Conservation (phyloP, 1,140 invertebrate genomes). For the Drosophila bocki region DNA sequence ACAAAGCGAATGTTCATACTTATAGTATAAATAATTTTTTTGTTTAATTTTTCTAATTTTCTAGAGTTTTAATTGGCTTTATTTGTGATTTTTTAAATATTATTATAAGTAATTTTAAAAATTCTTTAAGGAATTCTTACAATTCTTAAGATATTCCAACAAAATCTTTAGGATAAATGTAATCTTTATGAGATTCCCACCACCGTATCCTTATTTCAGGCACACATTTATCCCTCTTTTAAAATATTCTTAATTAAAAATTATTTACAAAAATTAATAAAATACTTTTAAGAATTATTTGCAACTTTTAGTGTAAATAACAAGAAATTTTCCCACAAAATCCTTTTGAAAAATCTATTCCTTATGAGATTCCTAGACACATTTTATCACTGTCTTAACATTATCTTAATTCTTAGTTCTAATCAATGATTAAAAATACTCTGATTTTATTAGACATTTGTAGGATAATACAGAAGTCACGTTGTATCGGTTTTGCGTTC, state of each 20-base stretch:
- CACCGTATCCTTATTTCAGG: too few relatives aligned
- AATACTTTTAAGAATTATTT: too few relatives aligned
- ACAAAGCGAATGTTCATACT: background rate
- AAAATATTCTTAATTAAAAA: background rate
- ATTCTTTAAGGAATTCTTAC: background rate
- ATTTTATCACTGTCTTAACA: too few relatives aligned
- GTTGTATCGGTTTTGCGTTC: conserved; percentile 21
- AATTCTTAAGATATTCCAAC: background rate
- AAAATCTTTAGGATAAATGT: too few relatives aligned
- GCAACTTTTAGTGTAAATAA: too few relatives aligned
- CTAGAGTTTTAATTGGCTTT: background rate
- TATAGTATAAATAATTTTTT: background rate
- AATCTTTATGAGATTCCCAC: too few relatives aligned
- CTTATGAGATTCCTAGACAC: too few relatives aligned
- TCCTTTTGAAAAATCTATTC: too few relatives aligned
- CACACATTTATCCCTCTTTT: too few relatives aligned
- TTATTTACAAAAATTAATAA: too few relatives aligned
- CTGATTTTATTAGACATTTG: background rate
- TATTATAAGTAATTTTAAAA: background rate
- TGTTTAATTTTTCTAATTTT: background rate
- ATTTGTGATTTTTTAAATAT: background rate
- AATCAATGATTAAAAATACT: background rate
- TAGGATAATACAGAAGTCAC: conserved; percentile 15
- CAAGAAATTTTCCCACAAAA: too few relatives aligned
- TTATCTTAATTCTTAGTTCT: background rate